A percentile compares a stretch with the other conserved stretches of the same genome.
phyloP scores from a whole-genome alignment of 2,113 vertebrate genomes.

The Climacteris rufus region DNA sequence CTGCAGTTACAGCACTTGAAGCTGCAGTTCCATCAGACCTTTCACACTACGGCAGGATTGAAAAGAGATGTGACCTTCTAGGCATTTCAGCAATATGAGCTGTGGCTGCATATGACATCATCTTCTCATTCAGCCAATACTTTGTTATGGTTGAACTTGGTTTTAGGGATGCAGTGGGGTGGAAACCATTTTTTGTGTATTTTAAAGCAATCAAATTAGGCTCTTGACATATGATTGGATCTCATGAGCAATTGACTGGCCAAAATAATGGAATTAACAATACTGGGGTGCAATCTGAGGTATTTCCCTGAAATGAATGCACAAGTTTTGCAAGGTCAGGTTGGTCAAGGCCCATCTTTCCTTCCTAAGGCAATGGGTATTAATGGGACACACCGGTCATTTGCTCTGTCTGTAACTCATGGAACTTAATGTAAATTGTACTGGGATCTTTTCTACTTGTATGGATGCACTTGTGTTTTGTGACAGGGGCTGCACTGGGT shows the following conservation, averaged over 20 bases:
- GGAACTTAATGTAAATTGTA: not conserved
- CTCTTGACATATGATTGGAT: not conserved
- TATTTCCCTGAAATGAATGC: not conserved
- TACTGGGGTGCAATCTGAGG: not conserved
- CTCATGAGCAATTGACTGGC: not conserved
- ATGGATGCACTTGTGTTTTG: not conserved
- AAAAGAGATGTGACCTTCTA: not conserved
- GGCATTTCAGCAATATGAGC: not conserved
- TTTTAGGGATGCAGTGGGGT: not conserved
- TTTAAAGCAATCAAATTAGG: not conserved
- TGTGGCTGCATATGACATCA: not conserved
- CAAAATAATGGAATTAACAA: not conserved
- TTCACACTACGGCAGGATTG: not conserved
- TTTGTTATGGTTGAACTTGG: not conserved
- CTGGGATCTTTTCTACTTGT: not conserved
- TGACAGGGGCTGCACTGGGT: not conserved
- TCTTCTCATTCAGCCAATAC: not conserved
- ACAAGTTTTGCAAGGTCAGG: not conserved
- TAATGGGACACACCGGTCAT: not conserved
- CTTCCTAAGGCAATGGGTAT: not conserved
- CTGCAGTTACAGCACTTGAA: not conserved
- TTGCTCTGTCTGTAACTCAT: not conserved
- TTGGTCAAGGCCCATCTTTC: not conserved
- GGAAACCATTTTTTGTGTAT: not conserved
- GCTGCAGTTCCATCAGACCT: not conserved